A percentile compares a stretch with the other conserved stretches of the same genome.
These are phyloP conservation scores for Gallinago undulata DNA, from an alignment of 2,113 vertebrate genomes.

Conservation along the genomic window DNA sequence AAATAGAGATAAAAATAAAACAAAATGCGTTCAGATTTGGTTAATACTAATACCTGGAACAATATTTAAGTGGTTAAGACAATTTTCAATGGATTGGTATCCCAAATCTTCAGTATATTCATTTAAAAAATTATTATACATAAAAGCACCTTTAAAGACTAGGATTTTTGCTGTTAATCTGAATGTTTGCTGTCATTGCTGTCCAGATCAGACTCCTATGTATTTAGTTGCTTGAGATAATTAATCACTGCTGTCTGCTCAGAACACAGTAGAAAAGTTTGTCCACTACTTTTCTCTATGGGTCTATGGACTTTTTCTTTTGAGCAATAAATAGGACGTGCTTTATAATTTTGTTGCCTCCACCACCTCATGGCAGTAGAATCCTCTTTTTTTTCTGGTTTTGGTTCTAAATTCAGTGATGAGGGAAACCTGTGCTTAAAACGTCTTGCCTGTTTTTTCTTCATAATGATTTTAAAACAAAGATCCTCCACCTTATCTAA, in stretches of 20 bases:
- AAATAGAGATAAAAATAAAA: constrained; percentile 30
- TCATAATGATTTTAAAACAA: background rate
- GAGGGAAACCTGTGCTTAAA: constrained; percentile 7
- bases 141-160: background rate
- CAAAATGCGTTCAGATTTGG: background rate
- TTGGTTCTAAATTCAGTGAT: background rate
- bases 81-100: background rate
- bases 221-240: background rate
- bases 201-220: background rate
- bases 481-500: background rate
- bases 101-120: background rate
- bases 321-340: background rate
- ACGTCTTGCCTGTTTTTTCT: background rate
- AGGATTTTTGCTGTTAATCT: background rate
- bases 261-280: constrained; percentile 24
- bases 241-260: background rate
- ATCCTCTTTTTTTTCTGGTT: background rate
- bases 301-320: background rate
- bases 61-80: background rate
- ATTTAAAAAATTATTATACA: background rate
- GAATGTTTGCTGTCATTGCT: background rate
- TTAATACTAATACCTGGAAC: background rate
- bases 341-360: constrained; percentile 14
- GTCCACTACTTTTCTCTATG: background rate
- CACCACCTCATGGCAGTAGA: background rate